phyloP scores from a whole-genome alignment of 2,888 invertebrate genomes.

The Andrena flavipes region DNA sequence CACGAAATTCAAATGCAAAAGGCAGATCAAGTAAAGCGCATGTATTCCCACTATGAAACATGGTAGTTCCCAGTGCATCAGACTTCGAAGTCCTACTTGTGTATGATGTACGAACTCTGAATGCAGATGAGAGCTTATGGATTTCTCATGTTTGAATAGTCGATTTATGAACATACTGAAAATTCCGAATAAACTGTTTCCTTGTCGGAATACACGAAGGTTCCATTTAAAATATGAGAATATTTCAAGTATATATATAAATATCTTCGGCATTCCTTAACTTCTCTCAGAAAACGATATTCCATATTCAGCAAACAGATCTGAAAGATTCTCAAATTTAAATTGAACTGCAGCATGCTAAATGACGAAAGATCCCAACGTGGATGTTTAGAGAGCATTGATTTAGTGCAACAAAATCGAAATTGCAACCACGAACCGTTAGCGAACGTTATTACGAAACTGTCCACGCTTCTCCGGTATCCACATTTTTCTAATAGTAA shows the following conservation, averaged over 20 bases:
- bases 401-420: not conserved
- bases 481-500: slow-evolving; percentile 9
- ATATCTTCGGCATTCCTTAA: not conserved
- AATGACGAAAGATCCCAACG: not conserved
- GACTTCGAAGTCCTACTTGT: not conserved
- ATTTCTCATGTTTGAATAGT: too few species aligned
- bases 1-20: not conserved
- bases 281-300: not conserved
- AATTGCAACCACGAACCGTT: not conserved
- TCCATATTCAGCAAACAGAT: not conserved
- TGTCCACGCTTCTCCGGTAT: slow-evolving; percentile 1
- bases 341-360: not conserved
- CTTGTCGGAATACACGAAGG: too few species aligned
- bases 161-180: not conserved
- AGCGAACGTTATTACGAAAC: not conserved
- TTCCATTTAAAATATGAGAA: too few species aligned
- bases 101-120: not conserved
- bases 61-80: not conserved
- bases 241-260: too few species aligned
- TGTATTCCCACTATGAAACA: not conserved
- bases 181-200: not conserved
- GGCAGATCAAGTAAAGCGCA: not conserved
- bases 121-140: not conserved
- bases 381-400: not conserved
- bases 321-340: not conserved